Base-by-base conservation (phyloP, 2,113 vertebrate species). In the Colossoma macropomum region DNA sequence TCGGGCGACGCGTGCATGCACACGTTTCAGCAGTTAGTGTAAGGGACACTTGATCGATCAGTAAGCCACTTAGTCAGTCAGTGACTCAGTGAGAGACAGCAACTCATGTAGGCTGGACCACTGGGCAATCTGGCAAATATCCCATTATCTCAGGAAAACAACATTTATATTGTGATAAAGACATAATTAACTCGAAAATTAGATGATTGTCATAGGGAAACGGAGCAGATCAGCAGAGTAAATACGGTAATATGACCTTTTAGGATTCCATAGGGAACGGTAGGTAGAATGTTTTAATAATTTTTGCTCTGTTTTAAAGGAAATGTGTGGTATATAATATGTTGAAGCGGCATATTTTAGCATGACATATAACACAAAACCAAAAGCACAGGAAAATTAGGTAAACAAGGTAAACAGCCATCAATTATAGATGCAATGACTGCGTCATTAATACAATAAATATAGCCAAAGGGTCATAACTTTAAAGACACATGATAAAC, bases 401-500 rank as follows among this genome's bases (percentile, higher is more conserved):
- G n/a, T n/a, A n/a, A n/a, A n/a, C n/a, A 0, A 17, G 3, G 7
- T 28, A 38, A 79, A 52, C 17, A 38, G 28, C 9, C 23, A 70
- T 50, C 28, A 17, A 73, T n/a, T 13, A 28, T 0, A 41, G 19
- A 28, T 19, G 16, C 50, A 79, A 9, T 32, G 8, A 11, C 41
- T 19, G 28, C 19, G n/a, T n/a, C 27, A n/a, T 41, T 27, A 52
- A 6, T 45, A 38, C n/a, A 75, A 4, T 9, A 21, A 68, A 59
- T 27, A 1, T 41, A 25, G 0, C 11, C 9, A 23, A 75, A 56
- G 41, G 17, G 1, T 28, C 28, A 38, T 0, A 17, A 79, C 12
- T 59, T 11, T n/a, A 15, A 1, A 68, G 62, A 16, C 11, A 0
- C 75, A 84, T 79, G 34, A 38, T 38, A 84, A 85, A 70, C 79